Conservation (phyloP, 2,888 invertebrate genomes). For the Bibio marci region DNA sequence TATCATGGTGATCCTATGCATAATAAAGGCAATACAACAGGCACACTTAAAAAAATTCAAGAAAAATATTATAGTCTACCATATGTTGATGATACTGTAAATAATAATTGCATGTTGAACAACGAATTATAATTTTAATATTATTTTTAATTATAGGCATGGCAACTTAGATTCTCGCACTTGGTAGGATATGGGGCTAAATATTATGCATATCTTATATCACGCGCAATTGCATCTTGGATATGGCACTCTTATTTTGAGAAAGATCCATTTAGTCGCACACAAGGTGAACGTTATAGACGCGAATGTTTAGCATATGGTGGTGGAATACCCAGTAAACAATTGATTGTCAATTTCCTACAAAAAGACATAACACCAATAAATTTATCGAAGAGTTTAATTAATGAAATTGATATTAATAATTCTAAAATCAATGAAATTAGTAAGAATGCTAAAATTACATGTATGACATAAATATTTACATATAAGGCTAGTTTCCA, state of each 20-base stretch:
- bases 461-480: neutral
- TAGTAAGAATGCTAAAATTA: conserved; percentile 8
- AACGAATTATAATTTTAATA: too few relatives aligned
- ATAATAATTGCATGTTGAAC: too few relatives aligned
- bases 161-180: conserved; percentile 93
- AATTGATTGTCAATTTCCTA: conserved; percentile 63
- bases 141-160: conserved; percentile 40
- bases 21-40: conserved; percentile 38
- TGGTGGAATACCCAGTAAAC: conserved; percentile 67
- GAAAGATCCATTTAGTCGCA: conserved; percentile 53
- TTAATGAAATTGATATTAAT: conserved; percentile 52
- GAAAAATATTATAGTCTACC: conserved; percentile 71
- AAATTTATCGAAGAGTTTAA: conserved; percentile 62
- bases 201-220: conserved; percentile 95
- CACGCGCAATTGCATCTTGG: conserved; percentile 79
- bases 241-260: conserved; percentile 84
- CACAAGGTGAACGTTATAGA: conserved; percentile 64
- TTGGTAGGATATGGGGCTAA: conserved; percentile 96
- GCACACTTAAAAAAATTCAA: conserved; percentile 60
- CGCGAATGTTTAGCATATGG: conserved; percentile 67
- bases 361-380: conserved; percentile 57
- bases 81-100: conserved; percentile 69
- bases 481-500: too few relatives aligned
- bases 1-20: conserved; percentile 45
- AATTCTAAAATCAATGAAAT: conserved; percentile 31